Percentiles rank a stretch among this genome's conserved stretches.
Evolutionary conservation across 2,113 vertebrate genomes (phyloP).

Genomic region (Cercocebus atys): DNA sequence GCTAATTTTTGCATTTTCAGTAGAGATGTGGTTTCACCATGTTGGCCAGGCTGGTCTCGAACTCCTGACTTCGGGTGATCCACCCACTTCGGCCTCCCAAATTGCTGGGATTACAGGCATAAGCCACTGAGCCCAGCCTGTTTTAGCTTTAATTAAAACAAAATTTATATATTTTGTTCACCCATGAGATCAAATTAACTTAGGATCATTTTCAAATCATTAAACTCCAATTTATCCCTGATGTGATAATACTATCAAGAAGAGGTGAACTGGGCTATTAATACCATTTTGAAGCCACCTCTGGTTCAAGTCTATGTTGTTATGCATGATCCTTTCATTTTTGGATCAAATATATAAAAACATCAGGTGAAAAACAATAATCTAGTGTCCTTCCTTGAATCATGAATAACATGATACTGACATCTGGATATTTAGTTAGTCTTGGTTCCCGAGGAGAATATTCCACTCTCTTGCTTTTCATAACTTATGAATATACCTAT

Average conservation of each 20-base stretch:
- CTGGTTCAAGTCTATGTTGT: background rate
- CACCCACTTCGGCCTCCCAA: too few relatives aligned
- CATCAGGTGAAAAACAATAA: background rate
- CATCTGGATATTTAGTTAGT: background rate
- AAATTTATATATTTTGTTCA: background rate
- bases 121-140: too few relatives aligned
- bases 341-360: background rate
- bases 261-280: background rate
- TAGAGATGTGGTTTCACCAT: too few relatives aligned
- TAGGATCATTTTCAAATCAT: conserved; percentile 33
- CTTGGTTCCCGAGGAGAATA: background rate
- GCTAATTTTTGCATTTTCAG: too few relatives aligned
- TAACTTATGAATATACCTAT: background rate
- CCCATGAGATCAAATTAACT: background rate
- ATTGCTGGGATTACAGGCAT: too few relatives aligned
- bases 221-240: background rate
- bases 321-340: background rate
- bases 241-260: background rate
- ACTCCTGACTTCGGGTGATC: too few relatives aligned
- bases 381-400: background rate
- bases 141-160: conserved; percentile 48
- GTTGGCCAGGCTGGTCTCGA: too few relatives aligned
- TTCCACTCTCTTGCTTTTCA: background rate
- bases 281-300: background rate
- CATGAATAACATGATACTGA: background rate